Evolutionary conservation across 2,888 invertebrate species (phyloP).

Genomic region (Thymelicus sylvestris): DNA sequence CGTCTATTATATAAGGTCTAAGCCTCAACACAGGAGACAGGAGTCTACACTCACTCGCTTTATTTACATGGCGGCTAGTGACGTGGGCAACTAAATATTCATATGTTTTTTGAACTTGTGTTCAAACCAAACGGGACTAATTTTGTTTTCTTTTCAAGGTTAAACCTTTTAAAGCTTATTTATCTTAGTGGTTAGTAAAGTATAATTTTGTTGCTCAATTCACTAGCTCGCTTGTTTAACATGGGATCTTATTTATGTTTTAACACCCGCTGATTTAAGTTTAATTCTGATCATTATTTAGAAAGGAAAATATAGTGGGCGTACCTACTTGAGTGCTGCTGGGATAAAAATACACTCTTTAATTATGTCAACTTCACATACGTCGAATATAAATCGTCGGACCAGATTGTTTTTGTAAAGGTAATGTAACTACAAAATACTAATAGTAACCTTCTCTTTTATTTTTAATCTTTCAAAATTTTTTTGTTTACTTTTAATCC

Average conservation of each 20-base stretch:
- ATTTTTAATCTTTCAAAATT: neutral
- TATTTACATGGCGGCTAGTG: slow-evolving; percentile 2
- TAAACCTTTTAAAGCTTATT: no score
- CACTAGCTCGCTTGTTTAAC: neutral
- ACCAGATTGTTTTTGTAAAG: no score
- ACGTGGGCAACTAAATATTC: slow-evolving; percentile 4
- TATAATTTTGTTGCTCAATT: neutral
- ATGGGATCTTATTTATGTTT: neutral
- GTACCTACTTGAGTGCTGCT: slow-evolving; percentile 2
- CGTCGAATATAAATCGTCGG: no score
- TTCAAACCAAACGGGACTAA: no score
- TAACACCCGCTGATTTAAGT: neutral
- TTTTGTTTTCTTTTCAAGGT: no score
- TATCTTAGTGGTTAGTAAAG: no score
- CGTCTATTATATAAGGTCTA: slow-evolving; percentile 70
- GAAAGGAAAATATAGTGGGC: neutral
- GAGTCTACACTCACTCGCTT: slow-evolving; percentile 15
- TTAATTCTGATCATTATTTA: neutral
- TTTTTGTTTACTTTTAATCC: slow-evolving; percentile 18
- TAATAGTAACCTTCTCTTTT: no score
- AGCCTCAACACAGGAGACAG: slow-evolving; percentile 6
- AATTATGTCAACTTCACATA: neutral
- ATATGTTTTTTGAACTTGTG: no score
- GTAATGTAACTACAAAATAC: no score
- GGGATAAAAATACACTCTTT: neutral